A percentile compares a stretch with the other conserved stretches of the same genome.
phyloP scores from a whole-genome alignment of 2,797 vertebrate species.

The Tokudaia tokunoshimensis region DNA sequence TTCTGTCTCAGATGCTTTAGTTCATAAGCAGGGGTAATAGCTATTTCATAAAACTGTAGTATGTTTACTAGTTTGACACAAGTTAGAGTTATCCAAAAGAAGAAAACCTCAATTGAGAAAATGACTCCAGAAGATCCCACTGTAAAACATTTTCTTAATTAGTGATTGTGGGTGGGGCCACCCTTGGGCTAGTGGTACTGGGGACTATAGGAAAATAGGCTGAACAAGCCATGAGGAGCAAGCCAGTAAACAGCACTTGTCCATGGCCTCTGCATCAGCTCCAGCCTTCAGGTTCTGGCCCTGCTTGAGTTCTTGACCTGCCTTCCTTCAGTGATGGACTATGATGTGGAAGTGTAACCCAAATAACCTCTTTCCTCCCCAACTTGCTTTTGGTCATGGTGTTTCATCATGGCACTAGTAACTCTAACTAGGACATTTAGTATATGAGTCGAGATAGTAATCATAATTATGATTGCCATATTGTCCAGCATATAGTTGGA shows the following conservation, averaged over 20 bases:
- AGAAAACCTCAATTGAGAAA: neutral
- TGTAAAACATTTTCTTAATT: neutral
- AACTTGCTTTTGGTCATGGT: neutral
- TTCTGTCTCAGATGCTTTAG: slow-evolving; percentile 10
- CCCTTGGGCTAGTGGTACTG: neutral
- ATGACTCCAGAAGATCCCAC: neutral
- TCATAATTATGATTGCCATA: neutral
- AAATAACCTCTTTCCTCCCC: neutral
- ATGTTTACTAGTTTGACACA: neutral
- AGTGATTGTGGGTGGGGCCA: neutral
- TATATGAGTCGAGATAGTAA: slow-evolving; percentile 35
- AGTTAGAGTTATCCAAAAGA: neutral
- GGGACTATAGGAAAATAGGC: neutral
- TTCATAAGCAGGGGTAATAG: slow-evolving; percentile 31
- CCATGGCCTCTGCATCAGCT: neutral
- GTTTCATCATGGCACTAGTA: too few relatives aligned
- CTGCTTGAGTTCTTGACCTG: neutral
- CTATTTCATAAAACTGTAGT: neutral
- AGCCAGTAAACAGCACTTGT: neutral
- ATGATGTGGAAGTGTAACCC: neutral
- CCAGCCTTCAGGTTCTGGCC: neutral
- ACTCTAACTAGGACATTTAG: neutral
- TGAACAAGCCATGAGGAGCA: neutral
- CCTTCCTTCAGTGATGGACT: neutral
- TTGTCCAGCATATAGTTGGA: neutral